Base-by-base conservation (phyloP, 2,797 vertebrate genomes). In the Botia kubotai region DNA sequence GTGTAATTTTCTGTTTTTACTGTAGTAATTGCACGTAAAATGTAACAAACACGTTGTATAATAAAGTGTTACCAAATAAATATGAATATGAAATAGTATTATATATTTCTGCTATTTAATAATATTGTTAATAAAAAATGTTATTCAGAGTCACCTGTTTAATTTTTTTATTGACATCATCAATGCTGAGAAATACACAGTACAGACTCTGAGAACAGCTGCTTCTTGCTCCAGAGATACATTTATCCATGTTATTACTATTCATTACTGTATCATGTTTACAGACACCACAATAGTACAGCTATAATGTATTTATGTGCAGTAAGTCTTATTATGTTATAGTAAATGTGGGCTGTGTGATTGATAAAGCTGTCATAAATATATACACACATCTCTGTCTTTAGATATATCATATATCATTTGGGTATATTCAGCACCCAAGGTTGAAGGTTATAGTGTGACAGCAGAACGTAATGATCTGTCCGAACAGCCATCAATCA, bases 401-500 rank as follows among this genome's bases (percentile, higher is more conserved):
- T 50, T 73, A 13, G 8, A 46, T 70, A 72, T 55, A 39, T 73
- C 33, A 55, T 58, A 26, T 26, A 4, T 80, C 58, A 80, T 11
- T 16, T 17, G 52, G 8, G 33, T 21, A 62, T 23, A 23, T 52
- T 46, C 65, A 75, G 46, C 71, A 63, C 29, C 17, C 29, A 33
- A 66, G 63, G 60, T 39, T 60, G 23, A 74, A 79, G 76, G 57
- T 43, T 73, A 39, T 29, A 68, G 84, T 75, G n/a, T 29, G 75
- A 71, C 36, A 57, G n/a, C 17, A 72, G 82, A 86, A 81, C 71
- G 50, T 19, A 80, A 72, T 76, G 66, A 11, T 26, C 14, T 62
- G 81, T 85, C 72, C 78, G 26, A 73, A 46, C 6, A 48, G 33
- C 63, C 72, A 90, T 90, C 85, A 86, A 60, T 90, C 87, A 87